Conservation (phyloP, 2,888 invertebrate genomes). For the Scaptomyza reducta region DNA sequence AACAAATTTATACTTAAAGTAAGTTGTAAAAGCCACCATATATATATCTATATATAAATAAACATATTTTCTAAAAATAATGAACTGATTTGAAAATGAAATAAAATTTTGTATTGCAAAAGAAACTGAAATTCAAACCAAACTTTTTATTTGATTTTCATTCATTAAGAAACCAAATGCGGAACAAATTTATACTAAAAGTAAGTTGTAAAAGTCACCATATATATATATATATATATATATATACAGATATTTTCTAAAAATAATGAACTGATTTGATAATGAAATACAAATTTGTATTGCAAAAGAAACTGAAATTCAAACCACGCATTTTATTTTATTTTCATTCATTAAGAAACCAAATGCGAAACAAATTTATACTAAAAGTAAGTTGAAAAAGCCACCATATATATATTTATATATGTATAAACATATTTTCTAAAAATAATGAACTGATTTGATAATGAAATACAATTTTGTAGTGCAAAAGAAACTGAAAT, state of each 20-base stretch:
- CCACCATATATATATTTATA: slow-evolving; percentile 3
- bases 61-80: slow-evolving; percentile 34
- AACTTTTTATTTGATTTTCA: slow-evolving; percentile 7
- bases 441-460: slow-evolving; percentile 52
- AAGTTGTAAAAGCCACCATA: slow-evolving; percentile 29
- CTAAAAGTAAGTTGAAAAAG: no score
- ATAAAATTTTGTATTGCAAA: slow-evolving; percentile 46
- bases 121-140: slow-evolving; percentile 10
- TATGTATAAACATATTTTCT: slow-evolving; percentile 31
- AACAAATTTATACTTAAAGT: no score
- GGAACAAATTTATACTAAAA: no score
- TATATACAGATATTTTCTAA: slow-evolving; percentile 29
- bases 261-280: slow-evolving; percentile 54
- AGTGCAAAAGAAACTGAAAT: slow-evolving; percentile 27
- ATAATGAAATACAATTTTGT: slow-evolving; percentile 52
- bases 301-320: slow-evolving; percentile 23
- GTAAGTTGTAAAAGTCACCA: no score
- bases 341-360: slow-evolving; percentile 12
- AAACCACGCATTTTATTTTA: slow-evolving; percentile 7
- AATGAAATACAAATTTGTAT: slow-evolving; percentile 50
- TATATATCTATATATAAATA: no score
- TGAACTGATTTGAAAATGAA: slow-evolving; percentile 58
- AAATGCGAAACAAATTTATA: no score
- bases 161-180: no score
- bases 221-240: slow-evolving; percentile 10